These are phyloP conservation scores for Selenia dentaria DNA, from an alignment of 2,888 invertebrate genomes.

Conservation along the genomic window DNA sequence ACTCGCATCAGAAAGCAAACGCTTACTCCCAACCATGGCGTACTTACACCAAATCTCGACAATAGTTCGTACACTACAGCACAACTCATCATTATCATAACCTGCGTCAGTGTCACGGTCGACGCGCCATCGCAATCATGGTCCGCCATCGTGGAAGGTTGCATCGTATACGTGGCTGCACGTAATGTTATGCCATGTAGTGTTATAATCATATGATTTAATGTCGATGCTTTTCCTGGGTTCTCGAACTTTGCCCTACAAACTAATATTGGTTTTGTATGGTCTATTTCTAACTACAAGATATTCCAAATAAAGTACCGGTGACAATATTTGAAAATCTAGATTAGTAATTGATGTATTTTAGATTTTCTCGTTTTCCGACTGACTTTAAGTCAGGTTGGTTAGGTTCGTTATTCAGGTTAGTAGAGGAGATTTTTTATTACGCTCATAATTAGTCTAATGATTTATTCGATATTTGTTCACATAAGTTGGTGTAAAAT, in stretches of 20 bases:
- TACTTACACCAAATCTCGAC: conserved; percentile 55
- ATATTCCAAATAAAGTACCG: too few relatives aligned
- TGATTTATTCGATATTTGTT: too few relatives aligned
- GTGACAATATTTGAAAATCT: too few relatives aligned
- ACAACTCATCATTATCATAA: conserved; percentile 67
- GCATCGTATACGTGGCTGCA: conserved; percentile 66
- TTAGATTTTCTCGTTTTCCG: too few relatives aligned
- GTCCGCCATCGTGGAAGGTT: conserved; percentile 72
- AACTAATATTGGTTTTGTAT: neutral
- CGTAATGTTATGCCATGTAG: conserved; percentile 63
- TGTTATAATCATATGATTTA: conserved; percentile 43
- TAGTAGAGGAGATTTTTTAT: too few relatives aligned
- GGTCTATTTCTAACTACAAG: too few relatives aligned
- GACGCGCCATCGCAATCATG: conserved; percentile 63
- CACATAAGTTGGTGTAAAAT: too few relatives aligned
- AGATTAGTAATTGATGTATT: too few relatives aligned
- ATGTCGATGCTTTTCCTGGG: conserved; percentile 22
- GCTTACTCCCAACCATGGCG: conserved; percentile 43
- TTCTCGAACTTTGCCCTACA: conserved; percentile 15
- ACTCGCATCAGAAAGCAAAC: conserved; percentile 64
- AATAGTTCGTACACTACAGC: conserved; percentile 43
- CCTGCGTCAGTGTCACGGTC: conserved; percentile 78
- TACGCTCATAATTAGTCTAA: too few relatives aligned
- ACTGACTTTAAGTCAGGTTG: too few relatives aligned
- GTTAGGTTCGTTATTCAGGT: too few relatives aligned